These are phyloP conservation scores for Plestiodon gilberti DNA, from an alignment of 2,113 vertebrate species.

Conservation along the genomic window DNA sequence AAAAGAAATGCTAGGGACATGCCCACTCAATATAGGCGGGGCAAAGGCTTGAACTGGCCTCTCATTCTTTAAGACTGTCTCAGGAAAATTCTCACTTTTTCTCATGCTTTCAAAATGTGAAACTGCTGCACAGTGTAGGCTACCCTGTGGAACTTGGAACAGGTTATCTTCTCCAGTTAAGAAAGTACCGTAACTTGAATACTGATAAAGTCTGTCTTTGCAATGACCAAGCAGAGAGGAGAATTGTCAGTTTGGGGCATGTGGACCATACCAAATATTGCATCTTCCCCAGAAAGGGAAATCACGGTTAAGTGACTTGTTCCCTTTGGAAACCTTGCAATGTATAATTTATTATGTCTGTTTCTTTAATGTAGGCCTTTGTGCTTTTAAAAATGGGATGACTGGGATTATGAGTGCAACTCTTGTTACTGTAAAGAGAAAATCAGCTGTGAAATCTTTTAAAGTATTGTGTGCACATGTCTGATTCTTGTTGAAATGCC, in stretches of 20 bases:
- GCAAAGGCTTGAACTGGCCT: constrained; percentile 38
- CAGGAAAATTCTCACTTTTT: constrained; percentile 58
- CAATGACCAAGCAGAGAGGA: constrained; percentile 40
- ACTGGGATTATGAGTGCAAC: constrained; percentile 53
- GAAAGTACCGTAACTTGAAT: constrained; percentile 29
- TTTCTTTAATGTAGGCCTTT: constrained; percentile 53
- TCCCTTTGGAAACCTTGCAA: constrained; percentile 51
- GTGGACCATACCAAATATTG: constrained; percentile 67
- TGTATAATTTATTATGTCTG: constrained; percentile 60
- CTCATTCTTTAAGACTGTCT: constrained; percentile 49
- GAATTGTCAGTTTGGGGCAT: constrained; percentile 43
- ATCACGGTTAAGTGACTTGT: constrained; percentile 53
- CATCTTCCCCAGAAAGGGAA: constrained; percentile 26
- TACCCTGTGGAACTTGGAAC: constrained; percentile 12
- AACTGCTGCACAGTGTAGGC: constrained; percentile 28
- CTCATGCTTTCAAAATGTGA: constrained; percentile 7
- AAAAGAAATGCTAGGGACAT: neutral
- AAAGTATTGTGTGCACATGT: constrained; percentile 59
- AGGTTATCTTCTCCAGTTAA: constrained; percentile 34
- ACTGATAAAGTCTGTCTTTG: constrained; percentile 17
- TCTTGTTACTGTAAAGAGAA: constrained; percentile 55
- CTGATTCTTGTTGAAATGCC: constrained; percentile 68
- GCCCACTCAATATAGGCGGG: constrained; percentile 7
- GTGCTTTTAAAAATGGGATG: constrained; percentile 50
- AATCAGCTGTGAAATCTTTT: constrained; percentile 67